A percentile compares a stretch with the other conserved stretches of the same genome.
Evolutionary conservation across 2,888 invertebrate species (phyloP).

Genomic region (Pantelozetes paolii): DNA sequence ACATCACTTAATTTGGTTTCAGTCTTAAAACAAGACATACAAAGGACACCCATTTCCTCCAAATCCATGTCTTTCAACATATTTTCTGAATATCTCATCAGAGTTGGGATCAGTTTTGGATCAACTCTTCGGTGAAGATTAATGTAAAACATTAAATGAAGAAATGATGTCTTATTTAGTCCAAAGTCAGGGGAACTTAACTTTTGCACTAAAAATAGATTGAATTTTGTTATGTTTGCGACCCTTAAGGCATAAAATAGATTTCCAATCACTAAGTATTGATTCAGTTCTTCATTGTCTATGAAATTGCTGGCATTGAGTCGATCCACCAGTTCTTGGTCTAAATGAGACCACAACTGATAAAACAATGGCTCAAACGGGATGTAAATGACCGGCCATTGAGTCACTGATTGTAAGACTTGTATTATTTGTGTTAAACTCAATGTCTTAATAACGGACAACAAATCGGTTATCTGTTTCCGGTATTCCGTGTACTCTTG

Average conservation of each 20-base stretch:
- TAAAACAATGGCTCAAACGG: neutral
- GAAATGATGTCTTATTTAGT: neutral
- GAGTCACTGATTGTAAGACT: neutral
- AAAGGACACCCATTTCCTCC: neutral
- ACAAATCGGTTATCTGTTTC: neutral
- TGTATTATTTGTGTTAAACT: neutral
- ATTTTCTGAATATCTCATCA: neutral
- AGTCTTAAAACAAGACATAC: slow-evolving; percentile 13
- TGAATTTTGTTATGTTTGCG: slow-evolving; percentile 13
- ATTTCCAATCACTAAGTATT: neutral
- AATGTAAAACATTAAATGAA: slow-evolving; percentile 25
- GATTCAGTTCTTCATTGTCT: neutral
- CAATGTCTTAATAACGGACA: neutral
- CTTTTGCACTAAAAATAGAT: slow-evolving; percentile 5
- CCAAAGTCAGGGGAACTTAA: slow-evolving; percentile 3
- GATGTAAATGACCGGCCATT: neutral
- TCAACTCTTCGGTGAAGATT: slow-evolving; percentile 19
- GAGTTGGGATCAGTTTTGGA: neutral
- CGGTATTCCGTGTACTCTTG: neutral
- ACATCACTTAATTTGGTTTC: neutral
- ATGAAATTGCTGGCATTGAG: neutral
- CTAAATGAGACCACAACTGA: slow-evolving; percentile 6
- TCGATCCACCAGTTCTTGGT: neutral
- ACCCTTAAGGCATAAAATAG: neutral
- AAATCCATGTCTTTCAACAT: neutral